A percentile compares a stretch with the other conserved stretches of the same genome.
These are phyloP conservation scores for Pentalonia nigronervosa DNA, from an alignment of 1,140 invertebrate genomes.

Conservation along the genomic window DNA sequence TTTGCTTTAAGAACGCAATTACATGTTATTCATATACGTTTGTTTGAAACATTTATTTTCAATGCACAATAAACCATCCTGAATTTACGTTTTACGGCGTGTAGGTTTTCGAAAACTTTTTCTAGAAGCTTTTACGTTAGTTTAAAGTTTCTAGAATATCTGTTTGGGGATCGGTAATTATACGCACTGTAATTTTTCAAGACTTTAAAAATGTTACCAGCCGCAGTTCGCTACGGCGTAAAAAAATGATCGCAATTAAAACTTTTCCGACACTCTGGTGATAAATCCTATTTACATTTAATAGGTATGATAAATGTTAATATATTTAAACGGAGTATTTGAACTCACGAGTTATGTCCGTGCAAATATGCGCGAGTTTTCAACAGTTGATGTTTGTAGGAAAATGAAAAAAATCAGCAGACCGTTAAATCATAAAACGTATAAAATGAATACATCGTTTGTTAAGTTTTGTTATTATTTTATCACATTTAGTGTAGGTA, in stretches of 20 bases:
- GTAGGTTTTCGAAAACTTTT: conserved; percentile 23
- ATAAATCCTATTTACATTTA: conserved; percentile 53
- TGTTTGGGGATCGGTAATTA: conserved; percentile 48
- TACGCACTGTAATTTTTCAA: conserved; percentile 51
- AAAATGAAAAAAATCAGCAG: background rate
- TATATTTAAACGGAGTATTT: background rate
- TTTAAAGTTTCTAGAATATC: conserved; percentile 34
- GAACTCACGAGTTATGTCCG: background rate
- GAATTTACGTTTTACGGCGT: background rate
- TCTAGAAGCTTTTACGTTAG: conserved; percentile 17
- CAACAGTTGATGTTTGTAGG: background rate
- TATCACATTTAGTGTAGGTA: background rate
- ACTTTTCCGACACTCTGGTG: conserved; percentile 25
- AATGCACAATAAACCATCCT: background rate
- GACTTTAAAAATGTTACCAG: background rate
- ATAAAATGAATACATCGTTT: background rate
- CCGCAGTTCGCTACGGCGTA: background rate
- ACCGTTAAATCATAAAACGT: background rate
- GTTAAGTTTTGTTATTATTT: background rate
- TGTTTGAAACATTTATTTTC: background rate
- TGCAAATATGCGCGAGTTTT: background rate
- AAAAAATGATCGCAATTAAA: conserved; percentile 54
- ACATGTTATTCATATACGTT: background rate
- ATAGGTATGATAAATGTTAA: conserved; percentile 12
- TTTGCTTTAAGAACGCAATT: background rate